A percentile compares a stretch with the other conserved stretches of the same genome.
Evolutionary conservation across 2,797 vertebrate species (phyloP).

Genomic region (Phyllotis vaccarum): DNA sequence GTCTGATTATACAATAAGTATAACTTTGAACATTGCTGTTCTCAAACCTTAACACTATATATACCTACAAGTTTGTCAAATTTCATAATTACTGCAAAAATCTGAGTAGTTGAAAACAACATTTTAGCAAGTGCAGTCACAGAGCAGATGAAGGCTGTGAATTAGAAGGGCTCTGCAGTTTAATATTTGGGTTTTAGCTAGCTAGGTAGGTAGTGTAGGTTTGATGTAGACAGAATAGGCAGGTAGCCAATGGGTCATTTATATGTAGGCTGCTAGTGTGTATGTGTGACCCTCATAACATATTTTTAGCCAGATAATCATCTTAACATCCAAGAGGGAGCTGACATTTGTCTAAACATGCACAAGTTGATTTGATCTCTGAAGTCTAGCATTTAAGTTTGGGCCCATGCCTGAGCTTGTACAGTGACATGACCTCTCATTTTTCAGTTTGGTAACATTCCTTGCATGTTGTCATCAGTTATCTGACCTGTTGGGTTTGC

Average conservation of each 20-base stretch:
- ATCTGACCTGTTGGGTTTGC: not conserved
- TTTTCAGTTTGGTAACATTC: not conserved
- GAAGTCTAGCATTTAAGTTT: not conserved
- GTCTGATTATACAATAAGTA: not conserved
- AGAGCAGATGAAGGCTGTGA: not conserved
- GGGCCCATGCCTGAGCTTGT: not conserved
- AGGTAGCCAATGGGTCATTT: not conserved
- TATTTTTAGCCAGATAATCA: not conserved
- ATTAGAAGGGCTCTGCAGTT: not conserved
- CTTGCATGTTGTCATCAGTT: not conserved
- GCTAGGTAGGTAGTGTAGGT: not conserved
- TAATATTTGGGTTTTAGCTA: not conserved
- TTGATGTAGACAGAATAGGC: not conserved
- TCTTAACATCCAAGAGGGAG: not conserved
- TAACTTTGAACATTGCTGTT: constrained; percentile 6
- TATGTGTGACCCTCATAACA: not conserved
- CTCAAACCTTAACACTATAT: not conserved
- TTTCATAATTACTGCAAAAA: not conserved
- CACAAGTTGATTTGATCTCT: not conserved
- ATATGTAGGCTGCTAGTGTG: rapidly evolving
- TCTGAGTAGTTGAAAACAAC: not conserved
- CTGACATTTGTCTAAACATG: not conserved
- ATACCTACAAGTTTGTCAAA: not conserved
- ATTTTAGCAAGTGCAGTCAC: not conserved
- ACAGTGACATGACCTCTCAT: not conserved